Evolutionary conservation across 2,888 invertebrate genomes (phyloP), one percentile per base, ranked within the genome.

Genomic region (Rhamphomyia laevipes): DNA sequence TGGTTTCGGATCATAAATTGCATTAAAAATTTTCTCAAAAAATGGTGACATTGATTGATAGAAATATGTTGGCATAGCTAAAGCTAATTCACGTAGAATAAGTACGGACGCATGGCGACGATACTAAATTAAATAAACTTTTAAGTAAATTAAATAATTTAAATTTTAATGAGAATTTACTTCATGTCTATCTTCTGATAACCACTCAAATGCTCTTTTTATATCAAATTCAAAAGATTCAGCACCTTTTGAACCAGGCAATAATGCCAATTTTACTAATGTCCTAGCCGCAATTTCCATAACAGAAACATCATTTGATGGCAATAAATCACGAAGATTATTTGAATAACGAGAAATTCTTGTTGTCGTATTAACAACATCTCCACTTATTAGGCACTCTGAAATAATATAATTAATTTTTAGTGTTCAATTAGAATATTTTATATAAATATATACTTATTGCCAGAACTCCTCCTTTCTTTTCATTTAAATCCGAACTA

Each of bases 191-290:
- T 92, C 94, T 46, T 86, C 88, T 23, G 86, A 84, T 6, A 97
- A 74, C 93, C 93, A 95, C 67, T 97, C 97, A 66, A 94, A 88
- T 2, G 96, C 92, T 62, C 90, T 77, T 67, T 93, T 93, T 2
- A 96, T 91, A 72, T 96, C 95, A 73, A 94, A 94, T 62, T 96
- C 95, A n/a, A 97, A 94, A 66, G 95, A 94, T 64, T 95, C 94
- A 0, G 93, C 90, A 30, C 95, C 87, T 67, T 91, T 92, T 0
- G 93, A 91, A 13, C 95, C 95, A 1, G 89, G 90, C 16, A 87
- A 84, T 18, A 92, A 77, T 2, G 95, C 95, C 47, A 99, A 73
- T 57, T 89, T 87, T 1, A 95, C 96, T 56, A 97, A 84, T 5
- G 96, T 95, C 65, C 91, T 89, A 2, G 96, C 94, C 4, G 95